phyloP scores from a whole-genome alignment of 23 tunicate genomes.

The Clavelina lepadiformis region DNA sequence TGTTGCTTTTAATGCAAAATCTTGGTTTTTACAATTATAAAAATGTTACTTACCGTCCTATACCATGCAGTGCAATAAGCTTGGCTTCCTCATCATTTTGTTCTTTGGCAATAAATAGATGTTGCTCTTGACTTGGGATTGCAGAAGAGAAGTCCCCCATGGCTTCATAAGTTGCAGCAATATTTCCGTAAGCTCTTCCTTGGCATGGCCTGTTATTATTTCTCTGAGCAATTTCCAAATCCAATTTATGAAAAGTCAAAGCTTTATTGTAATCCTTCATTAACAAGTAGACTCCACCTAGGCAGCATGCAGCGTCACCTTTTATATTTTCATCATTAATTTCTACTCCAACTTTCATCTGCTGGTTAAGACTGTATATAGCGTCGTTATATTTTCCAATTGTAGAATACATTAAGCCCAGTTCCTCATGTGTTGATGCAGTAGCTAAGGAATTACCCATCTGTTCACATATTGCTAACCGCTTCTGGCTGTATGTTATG shows the following conservation, averaged over 20 bases:
- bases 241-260: constrained; percentile 64
- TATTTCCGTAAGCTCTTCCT: constrained; percentile 81
- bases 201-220: constrained; percentile 66
- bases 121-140: constrained; percentile 59
- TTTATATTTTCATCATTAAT: constrained; percentile 15
- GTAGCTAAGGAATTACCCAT: constrained; percentile 1
- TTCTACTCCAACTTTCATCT: constrained; percentile 54
- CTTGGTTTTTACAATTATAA: not conserved
- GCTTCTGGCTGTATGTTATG: constrained; percentile 12
- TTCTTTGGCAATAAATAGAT: constrained; percentile 67
- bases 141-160: constrained; percentile 33
- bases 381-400: constrained; percentile 31
- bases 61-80: constrained; percentile 51
- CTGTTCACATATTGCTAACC: constrained; percentile 20
- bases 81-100: constrained; percentile 64
- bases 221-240: constrained; percentile 57
- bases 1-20: not conserved
- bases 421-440: constrained; percentile 63
- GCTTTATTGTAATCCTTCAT: constrained; percentile 55
- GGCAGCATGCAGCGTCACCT: constrained; percentile 74
- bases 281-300: constrained; percentile 55
- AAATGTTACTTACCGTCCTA: constrained; percentile 44
- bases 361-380: constrained; percentile 29
- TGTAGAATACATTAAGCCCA: constrained; percentile 38
- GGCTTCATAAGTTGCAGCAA: constrained; percentile 54